Percentiles rank a stretch among this genome's conserved stretches.
These are phyloP conservation scores for Druceiella hillmani DNA, from an alignment of 2,888 invertebrate species.

Conservation along the genomic window DNA sequence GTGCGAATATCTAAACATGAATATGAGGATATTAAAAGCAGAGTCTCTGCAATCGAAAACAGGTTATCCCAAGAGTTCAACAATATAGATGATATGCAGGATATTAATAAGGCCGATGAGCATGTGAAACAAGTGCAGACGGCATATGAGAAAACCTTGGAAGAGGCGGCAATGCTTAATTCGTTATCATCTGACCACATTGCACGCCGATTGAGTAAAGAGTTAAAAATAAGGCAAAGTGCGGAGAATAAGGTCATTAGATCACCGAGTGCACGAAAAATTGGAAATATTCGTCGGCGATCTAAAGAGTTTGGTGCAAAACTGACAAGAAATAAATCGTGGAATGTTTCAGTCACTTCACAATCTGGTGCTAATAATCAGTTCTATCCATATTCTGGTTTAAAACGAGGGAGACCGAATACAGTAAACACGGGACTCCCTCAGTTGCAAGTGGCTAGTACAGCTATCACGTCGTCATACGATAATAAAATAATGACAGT, in stretches of 20 bases:
- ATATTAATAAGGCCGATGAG: slow-evolving; percentile 43
- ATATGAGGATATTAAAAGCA: slow-evolving; percentile 71
- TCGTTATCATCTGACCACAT: slow-evolving; percentile 64
- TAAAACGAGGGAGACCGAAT: slow-evolving; percentile 49
- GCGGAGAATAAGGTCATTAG: slow-evolving; percentile 65
- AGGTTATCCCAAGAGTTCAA: slow-evolving; percentile 64
- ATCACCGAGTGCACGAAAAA: slow-evolving; percentile 78
- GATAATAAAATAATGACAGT: too few species aligned
- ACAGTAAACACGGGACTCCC: slow-evolving; percentile 37
- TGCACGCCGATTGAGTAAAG: slow-evolving; percentile 64
- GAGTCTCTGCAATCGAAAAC: slow-evolving; percentile 68
- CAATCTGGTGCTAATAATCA: slow-evolving; percentile 40
- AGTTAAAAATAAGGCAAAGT: slow-evolving; percentile 67
- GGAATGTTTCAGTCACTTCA: slow-evolving; percentile 52
- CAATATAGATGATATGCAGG: too few species aligned
- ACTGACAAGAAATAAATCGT: slow-evolving; percentile 58
- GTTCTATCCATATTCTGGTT: slow-evolving; percentile 50
- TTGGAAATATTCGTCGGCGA: slow-evolving; percentile 65
- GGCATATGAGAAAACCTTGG: slow-evolving; percentile 68
- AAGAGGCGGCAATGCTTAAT: slow-evolving; percentile 59
- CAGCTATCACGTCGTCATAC: slow-evolving; percentile 29
- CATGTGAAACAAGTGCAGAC: slow-evolving; percentile 61
- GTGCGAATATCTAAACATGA: slow-evolving; percentile 68
- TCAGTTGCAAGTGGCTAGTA: slow-evolving; percentile 28
- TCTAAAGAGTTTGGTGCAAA: slow-evolving; percentile 59